Base-by-base conservation (phyloP, 2,888 invertebrate genomes). In the Micoletzkya japonica region DNA sequence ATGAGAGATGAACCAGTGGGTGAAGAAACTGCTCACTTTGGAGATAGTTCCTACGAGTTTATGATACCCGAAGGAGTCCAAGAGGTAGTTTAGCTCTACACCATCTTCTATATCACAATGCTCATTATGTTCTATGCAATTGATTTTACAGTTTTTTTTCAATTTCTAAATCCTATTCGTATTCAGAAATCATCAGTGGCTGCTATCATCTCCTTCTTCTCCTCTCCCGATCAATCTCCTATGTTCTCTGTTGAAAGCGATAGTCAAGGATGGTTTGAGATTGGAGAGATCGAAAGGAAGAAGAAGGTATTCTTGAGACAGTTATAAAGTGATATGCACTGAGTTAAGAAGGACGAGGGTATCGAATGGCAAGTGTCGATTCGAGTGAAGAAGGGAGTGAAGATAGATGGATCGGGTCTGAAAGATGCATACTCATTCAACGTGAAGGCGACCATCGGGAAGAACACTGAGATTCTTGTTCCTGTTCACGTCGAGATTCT, bases 401-500 rank as follows among this genome's bases (percentile, higher is more conserved):
- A 3, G 7, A 49, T 61, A 30, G 49, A 49, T 49, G 10, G 44
- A 28, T 44, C n/a, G 30, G 20, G 49, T 44, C 34, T 61, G 7
- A 24, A 61, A 30, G 32, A 61, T 4, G 26, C 26, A 30, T 61
- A 61, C n/a, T 7, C 49, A 4, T 36, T 61, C 1, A n/a, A 61
- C 6, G 61, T 61, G 20, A 61, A 24, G 49, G 59, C 37, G 24
- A n/a, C 20, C 6, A 59, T 36, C 30, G 59, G 37, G 20, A 59
- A 59, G n/a, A n/a, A 3, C 14, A 36, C 30, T 59, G 37, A n/a
- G n/a, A n/a, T 59, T 1, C 10, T 24, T 14, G 59, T 59, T 7
- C 37, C 37, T n/a, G 59, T 59, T 59, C 59, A 28, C 24, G 59
- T 59, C 17, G 59, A 59, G 36, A 59, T 59, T 59, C 59, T 59